Percentiles rank a stretch among this genome's conserved stretches.
Evolutionary conservation across 2,888 invertebrate genomes (phyloP).

Genomic region (Cheilosia urbana): DNA sequence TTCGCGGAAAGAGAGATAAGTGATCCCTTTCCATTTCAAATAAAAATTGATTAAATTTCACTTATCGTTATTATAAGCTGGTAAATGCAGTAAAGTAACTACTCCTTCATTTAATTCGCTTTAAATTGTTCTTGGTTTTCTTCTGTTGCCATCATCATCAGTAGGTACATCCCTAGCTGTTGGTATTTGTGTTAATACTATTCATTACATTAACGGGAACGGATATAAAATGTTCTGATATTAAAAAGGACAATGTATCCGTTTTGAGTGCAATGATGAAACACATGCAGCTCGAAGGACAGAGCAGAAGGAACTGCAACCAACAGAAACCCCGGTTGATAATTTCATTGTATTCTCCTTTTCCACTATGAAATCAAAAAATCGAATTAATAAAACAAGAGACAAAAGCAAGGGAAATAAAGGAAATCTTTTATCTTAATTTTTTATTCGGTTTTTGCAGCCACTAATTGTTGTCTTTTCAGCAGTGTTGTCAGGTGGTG

Average conservation of each 20-base stretch:
- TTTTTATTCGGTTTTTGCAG: neutral
- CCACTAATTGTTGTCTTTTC: too few species aligned
- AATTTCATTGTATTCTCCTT: neutral
- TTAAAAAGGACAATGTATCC: conserved; percentile 12
- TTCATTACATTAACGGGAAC: conserved; percentile 20
- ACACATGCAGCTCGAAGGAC: conserved; percentile 18
- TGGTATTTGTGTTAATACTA: conserved; percentile 12
- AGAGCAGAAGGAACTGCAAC: neutral
- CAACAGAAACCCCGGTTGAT: neutral
- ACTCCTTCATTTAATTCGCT: neutral
- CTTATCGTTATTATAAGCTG: neutral
- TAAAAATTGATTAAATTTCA: neutral
- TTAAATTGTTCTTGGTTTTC: neutral
- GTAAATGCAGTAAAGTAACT: neutral
- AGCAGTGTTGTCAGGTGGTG: too few species aligned
- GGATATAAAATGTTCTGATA: conserved; percentile 12
- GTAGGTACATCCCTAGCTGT: neutral
- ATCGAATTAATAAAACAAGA: conserved; percentile 5
- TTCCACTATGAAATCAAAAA: conserved; percentile 20
- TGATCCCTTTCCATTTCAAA: neutral
- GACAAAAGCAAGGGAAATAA: conserved; percentile 21
- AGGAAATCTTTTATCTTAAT: conserved; percentile 25
- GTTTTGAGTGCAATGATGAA: neutral
- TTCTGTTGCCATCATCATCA: conserved; percentile 1
- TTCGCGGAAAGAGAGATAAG: neutral